Conservation (phyloP, 2,797 vertebrate genomes). For the Thripadectes ignobilis region DNA sequence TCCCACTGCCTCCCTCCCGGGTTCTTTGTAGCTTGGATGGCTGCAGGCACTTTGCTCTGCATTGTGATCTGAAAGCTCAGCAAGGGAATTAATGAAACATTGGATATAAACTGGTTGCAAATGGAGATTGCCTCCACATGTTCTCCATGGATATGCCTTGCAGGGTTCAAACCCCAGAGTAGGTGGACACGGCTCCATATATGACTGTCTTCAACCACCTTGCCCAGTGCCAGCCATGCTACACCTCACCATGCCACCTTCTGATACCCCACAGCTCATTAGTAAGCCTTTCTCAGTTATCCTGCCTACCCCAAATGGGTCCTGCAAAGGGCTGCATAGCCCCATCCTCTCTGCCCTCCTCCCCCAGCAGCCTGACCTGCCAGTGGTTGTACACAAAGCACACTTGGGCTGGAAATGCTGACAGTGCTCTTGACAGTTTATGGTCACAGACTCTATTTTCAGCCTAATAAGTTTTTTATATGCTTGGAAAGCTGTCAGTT, state of each 20-base stretch:
- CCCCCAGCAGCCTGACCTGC: neutral
- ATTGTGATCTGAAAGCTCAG: neutral
- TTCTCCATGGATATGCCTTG: neutral
- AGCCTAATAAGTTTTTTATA: slow-evolving; percentile 73
- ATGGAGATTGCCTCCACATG: fast-evolving
- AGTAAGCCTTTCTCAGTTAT: neutral
- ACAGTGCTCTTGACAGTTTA: slow-evolving; percentile 36
- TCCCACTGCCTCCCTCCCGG: neutral
- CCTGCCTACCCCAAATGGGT: neutral
- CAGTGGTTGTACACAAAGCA: neutral
- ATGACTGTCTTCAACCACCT: neutral
- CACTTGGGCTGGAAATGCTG: slow-evolving; percentile 16
- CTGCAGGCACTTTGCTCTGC: neutral
- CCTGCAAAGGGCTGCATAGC: neutral
- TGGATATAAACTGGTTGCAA: neutral
- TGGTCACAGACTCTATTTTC: slow-evolving; percentile 75
- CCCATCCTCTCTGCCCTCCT: neutral
- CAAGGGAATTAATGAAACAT: neutral
- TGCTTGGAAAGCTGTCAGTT: slow-evolving; percentile 67
- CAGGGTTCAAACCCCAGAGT: neutral
- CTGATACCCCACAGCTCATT: neutral
- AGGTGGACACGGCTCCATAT: neutral
- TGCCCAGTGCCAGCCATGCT: neutral
- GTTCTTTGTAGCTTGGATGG: neutral
- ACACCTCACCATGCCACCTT: neutral